Evolutionary conservation across 2,888 invertebrate species (phyloP), one percentile per base, ranked within the genome.

Genomic region (Lasioglossum zephyrum): DNA sequence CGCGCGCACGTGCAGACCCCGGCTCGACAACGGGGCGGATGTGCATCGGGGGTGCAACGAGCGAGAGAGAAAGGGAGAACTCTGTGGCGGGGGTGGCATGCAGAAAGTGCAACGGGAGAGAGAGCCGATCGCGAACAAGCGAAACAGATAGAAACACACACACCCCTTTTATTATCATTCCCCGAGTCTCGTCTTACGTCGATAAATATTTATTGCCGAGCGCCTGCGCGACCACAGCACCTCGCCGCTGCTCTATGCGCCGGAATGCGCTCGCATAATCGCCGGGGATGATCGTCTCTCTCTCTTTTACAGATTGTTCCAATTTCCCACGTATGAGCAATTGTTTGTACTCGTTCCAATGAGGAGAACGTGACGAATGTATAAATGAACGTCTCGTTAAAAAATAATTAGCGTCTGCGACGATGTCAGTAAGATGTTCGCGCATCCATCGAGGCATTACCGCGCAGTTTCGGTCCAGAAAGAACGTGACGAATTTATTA

Each of bases 161-260:
- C 84, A 79, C 63, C 83, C 78, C 57, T 88, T 91, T 89, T 91
- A 86, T 88, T 84, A 81, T 88, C 82, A 83, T 89, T 87, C 85
- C 57, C 73, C 76, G 82, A 36, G 66, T 77, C 88, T 86, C 82
- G 91, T 78, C 87, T 84, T 86, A 85, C 89, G 81, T 90, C 89
- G 73, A 91, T 90, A 90, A 90, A 89, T 89, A 91, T 91, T 91
- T 90, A 89, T 91, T 73, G 88, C 74, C 79, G 80, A 73, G 79
- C 90, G 86, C 87, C 81, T 86, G 90, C 89, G 73, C 82, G 49
- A 41, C 60, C 18, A 3, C 41, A 26, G 13, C 70, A 60, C 53
- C 70, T 66, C 53, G n/a, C 80, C 81, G 72, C 84, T 73, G 72
- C 84, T 73, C 80, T 74, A 73, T 77, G 89, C 82, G 84, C 79